Conservation (phyloP, 1,140 invertebrate genomes). For the Drosophila santomea region DNA sequence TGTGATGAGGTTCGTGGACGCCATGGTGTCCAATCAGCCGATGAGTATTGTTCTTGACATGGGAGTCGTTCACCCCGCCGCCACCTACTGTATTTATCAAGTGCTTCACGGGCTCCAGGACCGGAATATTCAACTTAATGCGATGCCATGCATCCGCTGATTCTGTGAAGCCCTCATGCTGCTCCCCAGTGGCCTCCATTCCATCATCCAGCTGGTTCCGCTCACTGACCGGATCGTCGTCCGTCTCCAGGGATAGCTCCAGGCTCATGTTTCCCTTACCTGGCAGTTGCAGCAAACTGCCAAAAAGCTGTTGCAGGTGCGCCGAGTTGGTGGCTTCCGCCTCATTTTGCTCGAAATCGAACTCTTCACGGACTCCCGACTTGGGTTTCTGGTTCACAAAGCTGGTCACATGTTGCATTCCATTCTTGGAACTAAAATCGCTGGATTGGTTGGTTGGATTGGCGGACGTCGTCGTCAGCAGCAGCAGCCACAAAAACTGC, state of each 20-base stretch:
- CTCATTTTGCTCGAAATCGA: conserved; percentile 68
- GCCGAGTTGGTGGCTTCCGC: conserved; percentile 60
- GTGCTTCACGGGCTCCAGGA: conserved; percentile 74
- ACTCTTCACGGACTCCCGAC: conserved; percentile 40
- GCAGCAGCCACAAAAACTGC: conserved; percentile 57
- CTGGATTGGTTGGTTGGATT: conserved; percentile 14
- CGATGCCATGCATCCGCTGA: conserved; percentile 53
- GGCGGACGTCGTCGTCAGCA: conserved; percentile 36
- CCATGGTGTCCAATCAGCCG: conserved; percentile 58
- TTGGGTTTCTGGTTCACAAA: conserved; percentile 42
- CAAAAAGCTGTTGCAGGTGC: conserved; percentile 57
- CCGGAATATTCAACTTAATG: conserved; percentile 69
- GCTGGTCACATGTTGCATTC: conserved; percentile 57
- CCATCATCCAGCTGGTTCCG: conserved; percentile 55
- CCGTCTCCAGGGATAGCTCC: conserved; percentile 39
- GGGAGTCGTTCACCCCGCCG: conserved; percentile 66
- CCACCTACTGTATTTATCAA: conserved; percentile 72
- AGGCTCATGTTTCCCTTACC: conserved; percentile 33
- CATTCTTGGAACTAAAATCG: background rate
- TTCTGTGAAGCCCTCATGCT: conserved; percentile 61
- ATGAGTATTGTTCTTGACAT: conserved; percentile 62
- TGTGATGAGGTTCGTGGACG: conserved; percentile 56
- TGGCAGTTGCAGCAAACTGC: conserved; percentile 50
- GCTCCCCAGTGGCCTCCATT: conserved; percentile 42
- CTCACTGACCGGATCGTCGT: conserved; percentile 54